Evolutionary conservation across 2,797 vertebrate genomes (phyloP).

Genomic region (Syndactyla subalaris): DNA sequence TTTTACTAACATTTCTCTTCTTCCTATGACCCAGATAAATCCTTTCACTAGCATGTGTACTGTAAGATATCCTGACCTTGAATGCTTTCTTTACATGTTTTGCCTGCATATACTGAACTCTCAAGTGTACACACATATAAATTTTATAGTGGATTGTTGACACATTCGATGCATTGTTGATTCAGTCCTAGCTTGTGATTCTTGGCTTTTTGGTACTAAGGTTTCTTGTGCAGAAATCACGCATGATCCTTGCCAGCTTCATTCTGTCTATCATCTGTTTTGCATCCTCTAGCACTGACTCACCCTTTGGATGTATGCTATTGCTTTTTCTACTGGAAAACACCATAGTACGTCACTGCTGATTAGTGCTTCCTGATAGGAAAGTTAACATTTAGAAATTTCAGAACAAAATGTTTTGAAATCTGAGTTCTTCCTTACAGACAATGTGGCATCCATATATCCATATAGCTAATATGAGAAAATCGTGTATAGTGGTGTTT

Average conservation of each 20-base stretch:
- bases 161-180: neutral
- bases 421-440: neutral
- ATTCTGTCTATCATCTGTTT: neutral
- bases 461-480: neutral
- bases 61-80: neutral
- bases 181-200: neutral
- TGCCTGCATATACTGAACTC: neutral
- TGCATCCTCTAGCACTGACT: neutral
- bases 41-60: neutral
- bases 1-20: neutral
- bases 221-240: neutral
- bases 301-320: neutral
- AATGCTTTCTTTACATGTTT: neutral
- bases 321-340: neutral
- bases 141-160: neutral
- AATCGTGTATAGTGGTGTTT: neutral
- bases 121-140: neutral
- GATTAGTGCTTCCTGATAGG: neutral
- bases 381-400: neutral
- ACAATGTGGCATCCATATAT: neutral
- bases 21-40: neutral
- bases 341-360: neutral
- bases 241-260: neutral
- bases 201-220: neutral
- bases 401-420: conserved; percentile 5